These are phyloP conservation scores for Thyatira batis DNA, from an alignment of 2,888 invertebrate species.

Conservation along the genomic window DNA sequence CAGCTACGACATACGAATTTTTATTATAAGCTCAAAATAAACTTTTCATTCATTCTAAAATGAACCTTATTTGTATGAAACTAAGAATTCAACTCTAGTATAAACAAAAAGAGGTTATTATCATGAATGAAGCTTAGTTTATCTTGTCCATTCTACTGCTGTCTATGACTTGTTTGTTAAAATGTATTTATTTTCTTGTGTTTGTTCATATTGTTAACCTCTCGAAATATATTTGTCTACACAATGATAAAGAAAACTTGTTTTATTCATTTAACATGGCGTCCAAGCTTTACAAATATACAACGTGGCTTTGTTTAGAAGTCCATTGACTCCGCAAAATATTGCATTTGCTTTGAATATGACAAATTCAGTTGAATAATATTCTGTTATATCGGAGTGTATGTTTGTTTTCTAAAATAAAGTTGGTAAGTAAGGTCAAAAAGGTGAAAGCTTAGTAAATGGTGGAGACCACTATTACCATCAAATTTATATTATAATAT, in stretches of 20 bases:
- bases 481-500: too few relatives aligned
- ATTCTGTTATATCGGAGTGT: too few relatives aligned
- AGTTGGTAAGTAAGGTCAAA: too few relatives aligned
- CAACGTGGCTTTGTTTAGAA: background rate
- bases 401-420: too few relatives aligned
- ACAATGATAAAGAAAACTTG: background rate
- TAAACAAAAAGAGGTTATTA: constrained; percentile 30
- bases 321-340: background rate
- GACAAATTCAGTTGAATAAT: background rate
- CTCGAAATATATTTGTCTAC: background rate
- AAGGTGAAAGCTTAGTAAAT: too few relatives aligned
- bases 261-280: background rate
- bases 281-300: background rate
- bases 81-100: background rate
- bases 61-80: background rate
- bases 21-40: constrained; percentile 49
- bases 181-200: background rate
- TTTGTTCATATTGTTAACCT: background rate
- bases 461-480: too few relatives aligned
- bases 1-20: constrained; percentile 46
- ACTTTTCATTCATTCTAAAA: constrained; percentile 17
- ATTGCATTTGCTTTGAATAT: background rate
- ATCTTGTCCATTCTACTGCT: constrained; percentile 42
- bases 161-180: constrained; percentile 24
- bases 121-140: constrained; percentile 48